Percentiles rank a stretch among this genome's conserved stretches.
Evolutionary conservation across 2,888 invertebrate genomes (phyloP).

Genomic region (Scaptomyza tumidula): DNA sequence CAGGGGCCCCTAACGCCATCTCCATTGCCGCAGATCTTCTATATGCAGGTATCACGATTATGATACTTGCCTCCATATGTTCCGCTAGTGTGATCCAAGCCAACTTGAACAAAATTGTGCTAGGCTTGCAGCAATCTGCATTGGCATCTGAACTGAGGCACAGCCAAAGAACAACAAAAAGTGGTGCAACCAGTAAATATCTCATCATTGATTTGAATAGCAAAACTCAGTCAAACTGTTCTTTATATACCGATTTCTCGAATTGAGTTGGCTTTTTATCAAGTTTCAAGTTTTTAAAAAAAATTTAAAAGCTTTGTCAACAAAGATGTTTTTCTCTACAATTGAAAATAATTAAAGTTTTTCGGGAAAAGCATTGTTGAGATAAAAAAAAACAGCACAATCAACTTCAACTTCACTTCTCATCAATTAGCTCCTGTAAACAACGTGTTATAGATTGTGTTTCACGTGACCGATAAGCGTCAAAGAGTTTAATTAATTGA

Average conservation of each 20-base stretch:
- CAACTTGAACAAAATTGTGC: constrained; percentile 37
- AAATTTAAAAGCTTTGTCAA: no score
- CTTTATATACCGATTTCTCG: no score
- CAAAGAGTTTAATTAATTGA: background rate
- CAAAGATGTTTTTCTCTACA: no score
- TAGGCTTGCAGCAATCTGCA: constrained; percentile 52
- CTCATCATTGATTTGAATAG: constrained; percentile 15
- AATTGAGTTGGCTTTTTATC: no score
- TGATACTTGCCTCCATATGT: constrained; percentile 23
- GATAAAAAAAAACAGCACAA: background rate
- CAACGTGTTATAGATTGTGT: constrained; percentile 2
- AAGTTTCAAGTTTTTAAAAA: no score
- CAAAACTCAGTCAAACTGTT: background rate
- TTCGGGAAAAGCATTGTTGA: background rate
- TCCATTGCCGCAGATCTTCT: constrained; percentile 45
- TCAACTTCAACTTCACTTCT: background rate
- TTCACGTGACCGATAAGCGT: background rate
- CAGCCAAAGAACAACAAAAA: constrained; percentile 17
- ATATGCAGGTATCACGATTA: constrained; percentile 31
- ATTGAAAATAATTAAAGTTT: constrained; percentile 5
- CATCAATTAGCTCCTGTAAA: background rate
- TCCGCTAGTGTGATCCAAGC: constrained; percentile 29
- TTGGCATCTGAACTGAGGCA: constrained; percentile 6
- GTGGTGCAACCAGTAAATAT: background rate
- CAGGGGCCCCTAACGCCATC: constrained; percentile 34